phyloP scores from a whole-genome alignment of 2,888 invertebrate species.

The Ophonus ardosiacus region DNA sequence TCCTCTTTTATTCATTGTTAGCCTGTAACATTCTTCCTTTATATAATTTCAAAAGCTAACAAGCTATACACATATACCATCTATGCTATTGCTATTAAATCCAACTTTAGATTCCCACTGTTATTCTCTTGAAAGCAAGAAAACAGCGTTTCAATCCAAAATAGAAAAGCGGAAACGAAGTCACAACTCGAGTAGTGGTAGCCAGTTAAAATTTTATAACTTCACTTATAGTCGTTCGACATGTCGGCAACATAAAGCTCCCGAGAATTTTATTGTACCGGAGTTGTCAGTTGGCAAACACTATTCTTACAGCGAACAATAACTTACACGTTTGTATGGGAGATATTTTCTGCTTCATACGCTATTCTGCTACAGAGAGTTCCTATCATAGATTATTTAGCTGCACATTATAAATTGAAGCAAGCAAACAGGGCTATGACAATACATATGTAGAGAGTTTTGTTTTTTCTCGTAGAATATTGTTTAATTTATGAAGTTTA shows the following conservation, averaged over 20 bases:
- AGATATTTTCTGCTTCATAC: conserved; percentile 43
- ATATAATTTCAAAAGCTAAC: too few species aligned
- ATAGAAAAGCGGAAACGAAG: conserved; percentile 6
- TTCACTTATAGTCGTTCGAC: conserved; percentile 33
- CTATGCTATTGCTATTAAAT: not conserved
- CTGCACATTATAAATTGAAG: conserved; percentile 29
- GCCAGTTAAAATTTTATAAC: conserved; percentile 44
- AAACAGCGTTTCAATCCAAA: not conserved
- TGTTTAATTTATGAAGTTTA: not conserved
- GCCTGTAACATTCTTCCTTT: too few species aligned
- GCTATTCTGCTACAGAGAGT: conserved; percentile 26
- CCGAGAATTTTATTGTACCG: conserved; percentile 31
- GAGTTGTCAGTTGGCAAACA: conserved; percentile 39
- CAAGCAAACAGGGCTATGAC: not conserved
- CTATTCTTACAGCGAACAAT: conserved; percentile 41
- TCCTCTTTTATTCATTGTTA: too few species aligned
- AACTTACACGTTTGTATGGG: conserved; percentile 35
- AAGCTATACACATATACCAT: too few species aligned
- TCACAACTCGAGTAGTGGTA: not conserved
- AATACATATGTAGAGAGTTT: not conserved
- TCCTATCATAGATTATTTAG: conserved; percentile 29
- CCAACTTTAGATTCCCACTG: not conserved
- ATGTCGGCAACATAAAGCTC: conserved; percentile 39
- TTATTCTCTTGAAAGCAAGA: not conserved
- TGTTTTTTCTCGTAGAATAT: not conserved